Evolutionary conservation across 2,113 vertebrate species (phyloP).

Genomic region (Apeltes quadracus): DNA sequence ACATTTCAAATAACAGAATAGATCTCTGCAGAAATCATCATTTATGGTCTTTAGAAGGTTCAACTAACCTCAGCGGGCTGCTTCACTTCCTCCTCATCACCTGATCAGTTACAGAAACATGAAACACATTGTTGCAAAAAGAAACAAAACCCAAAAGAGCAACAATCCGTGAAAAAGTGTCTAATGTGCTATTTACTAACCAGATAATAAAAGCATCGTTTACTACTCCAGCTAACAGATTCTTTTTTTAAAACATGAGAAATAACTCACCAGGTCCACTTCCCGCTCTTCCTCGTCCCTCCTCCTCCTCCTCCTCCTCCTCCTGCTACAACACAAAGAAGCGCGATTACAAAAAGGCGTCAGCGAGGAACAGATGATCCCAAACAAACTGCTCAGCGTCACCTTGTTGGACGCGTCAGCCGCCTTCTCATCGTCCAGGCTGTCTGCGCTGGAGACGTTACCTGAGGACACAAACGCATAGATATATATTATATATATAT

Average conservation of each 20-base stretch:
- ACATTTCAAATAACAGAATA: background rate
- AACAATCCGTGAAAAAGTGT: background rate
- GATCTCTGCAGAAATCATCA: background rate
- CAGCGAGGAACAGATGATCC: no score
- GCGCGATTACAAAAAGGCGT: background rate
- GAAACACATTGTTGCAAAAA: background rate
- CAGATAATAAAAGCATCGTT: no score
- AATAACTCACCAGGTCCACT: conserved; percentile 54
- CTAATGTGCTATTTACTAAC: background rate
- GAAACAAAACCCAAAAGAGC: background rate
- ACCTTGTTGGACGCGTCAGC: conserved; percentile 71
- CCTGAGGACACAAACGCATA: conserved; percentile 60
- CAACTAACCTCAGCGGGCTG: conserved; percentile 57
- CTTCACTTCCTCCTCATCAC: conserved; percentile 43
- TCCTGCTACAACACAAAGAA: conserved; percentile 65
- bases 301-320: conserved; percentile 57
- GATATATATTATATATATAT: no score
- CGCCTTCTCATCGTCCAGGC: conserved; percentile 66
- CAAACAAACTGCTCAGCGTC: background rate
- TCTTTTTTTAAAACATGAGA: background rate
- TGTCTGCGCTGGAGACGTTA: conserved; percentile 63
- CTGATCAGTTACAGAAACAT: conserved; percentile 36
- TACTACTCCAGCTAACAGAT: no score
- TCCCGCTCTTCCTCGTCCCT: conserved; percentile 49
- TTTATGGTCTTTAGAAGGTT: background rate